Evolutionary conservation across 2,888 invertebrate genomes (phyloP).

Genomic region (Xestia ashworthii): DNA sequence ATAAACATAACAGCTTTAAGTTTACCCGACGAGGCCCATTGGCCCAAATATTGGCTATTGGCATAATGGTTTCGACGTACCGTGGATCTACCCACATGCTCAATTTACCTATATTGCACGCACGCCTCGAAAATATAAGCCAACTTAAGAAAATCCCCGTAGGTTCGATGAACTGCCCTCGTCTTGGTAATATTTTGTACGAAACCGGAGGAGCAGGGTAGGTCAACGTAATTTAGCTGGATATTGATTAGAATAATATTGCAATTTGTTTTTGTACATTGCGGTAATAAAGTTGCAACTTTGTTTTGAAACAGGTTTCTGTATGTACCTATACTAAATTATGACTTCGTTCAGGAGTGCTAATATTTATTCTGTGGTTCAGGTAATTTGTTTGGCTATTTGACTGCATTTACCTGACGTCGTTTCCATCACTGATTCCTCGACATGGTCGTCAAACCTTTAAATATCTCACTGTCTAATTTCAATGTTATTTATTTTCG

Average conservation of each 20-base stretch:
- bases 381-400: conserved; percentile 20
- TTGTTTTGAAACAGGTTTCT: conserved; percentile 47
- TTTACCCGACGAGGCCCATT: conserved; percentile 21
- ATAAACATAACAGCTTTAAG: conserved; percentile 17
- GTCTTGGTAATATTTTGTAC: conserved; percentile 12
- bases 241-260: conserved; percentile 55
- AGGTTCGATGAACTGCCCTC: conserved; percentile 40
- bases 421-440: not conserved
- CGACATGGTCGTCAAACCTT: not conserved
- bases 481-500: no score
- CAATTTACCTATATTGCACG: conserved; percentile 39
- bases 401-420: not conserved
- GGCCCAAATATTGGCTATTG: conserved; percentile 57
- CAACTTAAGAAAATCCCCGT: conserved; percentile 43
- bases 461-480: not conserved
- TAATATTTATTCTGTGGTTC: no score
- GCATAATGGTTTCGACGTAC: conserved; percentile 5
- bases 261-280: conserved; percentile 55
- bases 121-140: conserved; percentile 29
- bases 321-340: conserved; percentile 14
- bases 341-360: conserved; percentile 5
- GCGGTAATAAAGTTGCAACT: conserved; percentile 46
- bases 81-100: conserved; percentile 36
- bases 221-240: conserved; percentile 36
- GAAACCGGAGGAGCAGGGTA: conserved; percentile 5